Conservation (phyloP, 1,140 invertebrate species). For the Diachasmimorpha longicaudata region DNA sequence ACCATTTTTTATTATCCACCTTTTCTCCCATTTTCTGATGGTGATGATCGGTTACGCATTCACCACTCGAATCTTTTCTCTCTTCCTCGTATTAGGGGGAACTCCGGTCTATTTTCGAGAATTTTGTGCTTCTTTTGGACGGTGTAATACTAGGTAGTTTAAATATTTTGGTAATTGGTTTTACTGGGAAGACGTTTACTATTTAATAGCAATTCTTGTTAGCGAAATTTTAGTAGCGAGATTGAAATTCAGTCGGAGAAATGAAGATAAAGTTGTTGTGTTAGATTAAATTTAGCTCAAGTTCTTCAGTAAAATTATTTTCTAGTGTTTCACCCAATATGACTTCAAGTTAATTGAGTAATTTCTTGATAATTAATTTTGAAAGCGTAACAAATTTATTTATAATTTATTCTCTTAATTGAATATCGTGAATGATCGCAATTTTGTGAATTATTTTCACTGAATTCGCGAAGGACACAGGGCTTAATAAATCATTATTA, state of each 20-base stretch:
- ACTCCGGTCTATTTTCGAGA: slow-evolving; percentile 56
- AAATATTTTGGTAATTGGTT: slow-evolving; percentile 63
- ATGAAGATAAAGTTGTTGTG: no score
- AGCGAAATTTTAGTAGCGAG: background rate
- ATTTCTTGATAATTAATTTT: no score
- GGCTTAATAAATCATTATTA: slow-evolving; percentile 4
- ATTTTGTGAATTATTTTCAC: no score
- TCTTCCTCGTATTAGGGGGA: background rate
- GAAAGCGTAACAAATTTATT: no score
- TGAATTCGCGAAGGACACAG: background rate
- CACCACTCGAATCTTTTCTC: background rate
- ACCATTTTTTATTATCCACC: background rate
- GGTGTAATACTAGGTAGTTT: slow-evolving; percentile 58
- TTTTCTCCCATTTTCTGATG: slow-evolving; percentile 10
- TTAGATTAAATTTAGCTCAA: no score
- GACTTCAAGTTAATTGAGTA: no score
- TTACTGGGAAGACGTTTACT: slow-evolving; percentile 49
- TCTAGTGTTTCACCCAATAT: no score
- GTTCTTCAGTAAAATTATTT: no score
- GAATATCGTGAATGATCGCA: no score
- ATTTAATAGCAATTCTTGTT: background rate
- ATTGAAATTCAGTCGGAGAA: no score
- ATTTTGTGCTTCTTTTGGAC: slow-evolving; percentile 41
- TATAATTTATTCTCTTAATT: no score
- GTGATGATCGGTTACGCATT: background rate